phyloP scores from a whole-genome alignment of 2,797 vertebrate species.

The Takifugu rubripes region DNA sequence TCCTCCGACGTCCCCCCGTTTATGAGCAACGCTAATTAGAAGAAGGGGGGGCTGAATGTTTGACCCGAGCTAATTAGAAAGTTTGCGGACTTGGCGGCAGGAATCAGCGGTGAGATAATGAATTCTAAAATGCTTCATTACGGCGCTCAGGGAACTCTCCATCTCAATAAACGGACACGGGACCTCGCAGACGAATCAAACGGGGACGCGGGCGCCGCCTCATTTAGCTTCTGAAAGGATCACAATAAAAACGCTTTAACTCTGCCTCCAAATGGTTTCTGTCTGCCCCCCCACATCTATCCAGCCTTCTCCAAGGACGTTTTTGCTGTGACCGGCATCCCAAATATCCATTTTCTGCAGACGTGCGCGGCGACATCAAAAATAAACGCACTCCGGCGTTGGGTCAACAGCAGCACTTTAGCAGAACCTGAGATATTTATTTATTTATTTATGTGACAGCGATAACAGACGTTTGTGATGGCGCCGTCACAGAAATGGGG shows the following conservation, averaged over 20 bases:
- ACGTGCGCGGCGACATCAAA: conserved; percentile 29
- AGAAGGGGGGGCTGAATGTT: conserved; percentile 73
- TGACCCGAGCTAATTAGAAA: conserved; percentile 83
- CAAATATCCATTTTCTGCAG: conserved; percentile 22
- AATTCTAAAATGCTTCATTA: conserved; percentile 84
- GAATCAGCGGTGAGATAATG: conserved; percentile 77
- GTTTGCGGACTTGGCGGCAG: conserved; percentile 77
- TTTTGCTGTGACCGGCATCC: conserved; percentile 33
- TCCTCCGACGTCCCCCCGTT: conserved; percentile 61
- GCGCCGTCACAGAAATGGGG: no score
- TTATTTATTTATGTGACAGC: no score
- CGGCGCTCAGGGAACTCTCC: conserved; percentile 73
- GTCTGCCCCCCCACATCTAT: conserved; percentile 29
- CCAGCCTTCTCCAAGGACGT: conserved; percentile 29
- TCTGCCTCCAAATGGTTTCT: conserved; percentile 57
- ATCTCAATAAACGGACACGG: conserved; percentile 78
- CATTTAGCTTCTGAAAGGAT: conserved; percentile 72
- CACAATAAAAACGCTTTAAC: conserved; percentile 51
- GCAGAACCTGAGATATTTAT: no score
- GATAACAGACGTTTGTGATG: no score
- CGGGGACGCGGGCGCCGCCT: conserved; percentile 63
- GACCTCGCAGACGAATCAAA: conserved; percentile 76
- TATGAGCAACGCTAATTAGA: conserved; percentile 76
- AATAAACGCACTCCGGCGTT: conserved; percentile 12
- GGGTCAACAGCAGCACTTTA: no score